Evolutionary conservation across 2,888 invertebrate genomes (phyloP), one percentile per base, ranked within the genome.

Genomic region (Platypus cylindrus): DNA sequence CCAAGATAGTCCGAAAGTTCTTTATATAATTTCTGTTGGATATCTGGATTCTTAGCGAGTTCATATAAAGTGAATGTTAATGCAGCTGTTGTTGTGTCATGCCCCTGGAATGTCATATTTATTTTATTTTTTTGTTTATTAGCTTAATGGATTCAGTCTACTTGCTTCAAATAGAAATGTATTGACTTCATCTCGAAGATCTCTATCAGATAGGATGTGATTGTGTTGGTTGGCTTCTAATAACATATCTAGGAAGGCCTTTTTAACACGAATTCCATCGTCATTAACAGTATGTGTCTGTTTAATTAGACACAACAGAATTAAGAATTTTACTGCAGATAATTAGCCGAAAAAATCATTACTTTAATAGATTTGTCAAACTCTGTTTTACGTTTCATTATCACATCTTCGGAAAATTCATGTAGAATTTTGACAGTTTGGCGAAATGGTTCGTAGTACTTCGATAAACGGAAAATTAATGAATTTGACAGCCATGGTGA

Each of bases 81-180:
- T 3, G 67, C 65, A 22, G 67, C 62, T 7, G 67, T 63, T 25
- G 69, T 67, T 1, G 72, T 71, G 36, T 71, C 69, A 37, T 71
- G 66, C 0, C 69, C 70, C 65, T 63, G 36, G 40, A 47, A 47
- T 37, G 28, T 24, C 9, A 30, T 20, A 20, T 20, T 7, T 20
- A 20, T 20, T 7, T 20, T n/a, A n/a, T n/a, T n/a, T n/a, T n/a
- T n/a, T n/a, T n/a, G n/a, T n/a, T n/a, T n/a, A n/a, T n/a, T n/a
- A n/a, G n/a, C n/a, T n/a, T n/a, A n/a, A n/a, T n/a, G n/a, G n/a
- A n/a, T n/a, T n/a, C n/a, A n/a, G 17, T 15, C 14, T 37, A 32
- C 17, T 25, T 47, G 65, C 66, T 48, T 67, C 69, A 48, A 71
- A 71, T 65, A 71, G 66, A 43, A 72, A 70, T 0, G 71, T 71